Evolutionary conservation across 1,140 invertebrate genomes (phyloP).

Genomic region (Rhizoglyphus robini): DNA sequence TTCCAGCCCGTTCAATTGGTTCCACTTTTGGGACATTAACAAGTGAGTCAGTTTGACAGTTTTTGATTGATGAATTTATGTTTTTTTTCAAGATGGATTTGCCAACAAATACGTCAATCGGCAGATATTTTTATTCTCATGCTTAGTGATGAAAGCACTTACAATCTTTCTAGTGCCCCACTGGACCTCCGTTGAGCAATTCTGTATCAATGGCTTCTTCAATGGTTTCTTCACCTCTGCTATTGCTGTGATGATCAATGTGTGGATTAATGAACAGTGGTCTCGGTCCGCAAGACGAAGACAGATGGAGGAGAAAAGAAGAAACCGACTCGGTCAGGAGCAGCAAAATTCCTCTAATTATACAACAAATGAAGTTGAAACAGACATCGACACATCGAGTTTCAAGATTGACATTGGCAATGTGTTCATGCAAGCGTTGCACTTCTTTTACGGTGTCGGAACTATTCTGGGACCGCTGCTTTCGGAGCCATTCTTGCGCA

Average conservation of each 20-base stretch:
- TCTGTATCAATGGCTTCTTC: conserved; percentile 13
- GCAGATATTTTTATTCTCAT: conserved; percentile 2
- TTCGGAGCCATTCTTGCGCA: conserved; percentile 5
- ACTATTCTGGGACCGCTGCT: conserved; percentile 11
- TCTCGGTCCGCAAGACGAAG: background rate
- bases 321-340: background rate
- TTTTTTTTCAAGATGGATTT: conserved; percentile 11
- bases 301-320: background rate
- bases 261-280: conserved; percentile 18
- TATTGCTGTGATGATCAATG: conserved; percentile 14
- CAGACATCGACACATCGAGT: background rate
- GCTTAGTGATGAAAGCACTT: background rate
- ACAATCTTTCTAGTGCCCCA: conserved; percentile 14
- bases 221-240: conserved; percentile 18
- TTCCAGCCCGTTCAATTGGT: conserved; percentile 8
- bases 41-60: conserved; percentile 4
- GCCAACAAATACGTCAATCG: background rate
- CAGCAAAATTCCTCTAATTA: background rate
- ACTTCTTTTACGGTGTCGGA: conserved; percentile 17
- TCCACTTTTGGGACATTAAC: background rate
- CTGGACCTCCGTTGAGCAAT: conserved; percentile 6
- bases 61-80: background rate
- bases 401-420: conserved; percentile 8
- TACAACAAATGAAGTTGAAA: background rate
- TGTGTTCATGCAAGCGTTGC: conserved; percentile 19